Conservation (phyloP, 2,113 vertebrate genomes). For the Clarias macrocephalus region DNA sequence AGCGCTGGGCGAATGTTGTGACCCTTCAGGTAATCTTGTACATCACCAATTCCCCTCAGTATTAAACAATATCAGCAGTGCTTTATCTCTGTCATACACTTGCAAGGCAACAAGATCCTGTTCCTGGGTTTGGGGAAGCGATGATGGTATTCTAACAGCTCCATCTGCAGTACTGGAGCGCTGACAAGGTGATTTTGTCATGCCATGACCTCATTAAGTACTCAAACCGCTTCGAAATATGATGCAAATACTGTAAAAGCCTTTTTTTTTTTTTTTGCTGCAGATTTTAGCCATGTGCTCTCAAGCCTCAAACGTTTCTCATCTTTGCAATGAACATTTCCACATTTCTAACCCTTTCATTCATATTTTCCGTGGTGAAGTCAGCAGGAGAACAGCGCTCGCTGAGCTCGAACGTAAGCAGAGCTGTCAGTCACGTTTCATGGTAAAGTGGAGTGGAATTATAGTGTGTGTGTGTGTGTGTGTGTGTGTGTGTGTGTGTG, state of each 20-base stretch:
- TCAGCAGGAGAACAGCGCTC: conserved; percentile 76
- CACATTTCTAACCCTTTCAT: conserved; percentile 63
- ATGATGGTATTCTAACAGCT: background rate
- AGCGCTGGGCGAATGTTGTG: too few relatives aligned
- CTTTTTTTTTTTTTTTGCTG: background rate
- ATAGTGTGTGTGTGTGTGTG: background rate
- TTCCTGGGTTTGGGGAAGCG: background rate
- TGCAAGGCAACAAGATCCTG: background rate
- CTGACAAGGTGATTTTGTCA: background rate
- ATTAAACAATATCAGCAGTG: too few relatives aligned
- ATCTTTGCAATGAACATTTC: background rate
- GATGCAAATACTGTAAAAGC: background rate
- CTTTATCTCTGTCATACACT: background rate
- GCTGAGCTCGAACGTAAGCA: conserved; percentile 67
- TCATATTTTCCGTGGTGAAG: conserved; percentile 74
- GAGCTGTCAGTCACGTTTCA: conserved; percentile 67
- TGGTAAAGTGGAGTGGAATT: conserved; percentile 42
- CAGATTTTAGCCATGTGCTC: background rate
- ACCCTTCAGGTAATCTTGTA: too few relatives aligned
- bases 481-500: conserved; percentile 36
- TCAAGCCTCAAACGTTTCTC: background rate
- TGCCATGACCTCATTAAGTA: background rate
- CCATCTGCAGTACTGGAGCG: background rate
- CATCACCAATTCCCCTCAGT: background rate
- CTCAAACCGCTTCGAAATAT: background rate